Conservation (phyloP, 2,797 vertebrate genomes). For the Tinamus major region DNA sequence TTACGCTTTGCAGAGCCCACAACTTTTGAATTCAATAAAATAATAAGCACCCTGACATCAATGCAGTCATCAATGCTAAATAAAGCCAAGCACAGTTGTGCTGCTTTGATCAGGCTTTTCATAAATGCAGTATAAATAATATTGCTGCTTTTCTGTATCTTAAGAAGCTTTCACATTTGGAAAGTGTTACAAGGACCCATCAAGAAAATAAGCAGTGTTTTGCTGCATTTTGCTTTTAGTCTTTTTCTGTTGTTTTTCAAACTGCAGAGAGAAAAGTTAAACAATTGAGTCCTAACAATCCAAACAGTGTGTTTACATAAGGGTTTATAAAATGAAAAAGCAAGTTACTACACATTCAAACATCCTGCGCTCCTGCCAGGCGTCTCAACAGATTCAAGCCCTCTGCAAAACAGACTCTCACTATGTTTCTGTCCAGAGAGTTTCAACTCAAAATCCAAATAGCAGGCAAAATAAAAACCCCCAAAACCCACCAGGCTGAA, state of each 20-base stretch:
- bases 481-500: neutral
- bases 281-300: neutral
- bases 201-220: slow-evolving; percentile 12
- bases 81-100: slow-evolving; percentile 28
- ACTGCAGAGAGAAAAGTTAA: slow-evolving; percentile 30
- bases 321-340: slow-evolving; percentile 15
- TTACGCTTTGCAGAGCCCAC: neutral
- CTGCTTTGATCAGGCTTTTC: slow-evolving; percentile 62
- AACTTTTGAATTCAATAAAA: slow-evolving; percentile 61
- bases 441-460: neutral
- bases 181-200: neutral
- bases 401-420: neutral
- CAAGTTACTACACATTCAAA: neutral
- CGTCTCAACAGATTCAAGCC: neutral
- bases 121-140: slow-evolving; percentile 40
- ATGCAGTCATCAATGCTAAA: slow-evolving; percentile 7
- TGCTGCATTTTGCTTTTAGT: neutral
- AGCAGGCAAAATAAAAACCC: neutral
- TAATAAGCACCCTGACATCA: slow-evolving; percentile 59
- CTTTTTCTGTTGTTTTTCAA: slow-evolving; percentile 20
- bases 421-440: slow-evolving; percentile 29
- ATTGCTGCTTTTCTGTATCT: slow-evolving; percentile 17
- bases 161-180: slow-evolving; percentile 43
- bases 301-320: slow-evolving; percentile 41
- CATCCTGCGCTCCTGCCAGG: neutral